These are phyloP conservation scores for Dunckerocampus dactyliophorus DNA, from an alignment of 2,113 vertebrate species.

Conservation along the genomic window DNA sequence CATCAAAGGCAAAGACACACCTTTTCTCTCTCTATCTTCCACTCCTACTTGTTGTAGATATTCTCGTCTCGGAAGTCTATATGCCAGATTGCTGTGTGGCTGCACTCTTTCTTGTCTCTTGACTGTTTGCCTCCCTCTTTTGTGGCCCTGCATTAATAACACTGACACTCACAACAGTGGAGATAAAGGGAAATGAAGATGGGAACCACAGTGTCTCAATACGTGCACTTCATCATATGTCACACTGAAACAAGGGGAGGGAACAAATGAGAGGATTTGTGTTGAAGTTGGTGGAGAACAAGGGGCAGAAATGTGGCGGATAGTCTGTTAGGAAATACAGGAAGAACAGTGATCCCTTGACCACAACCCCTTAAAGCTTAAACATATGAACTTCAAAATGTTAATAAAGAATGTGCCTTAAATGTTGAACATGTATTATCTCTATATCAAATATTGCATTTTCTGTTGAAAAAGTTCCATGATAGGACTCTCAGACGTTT, in stretches of 20 bases:
- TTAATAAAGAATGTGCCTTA: too few species aligned
- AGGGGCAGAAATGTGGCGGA: background rate
- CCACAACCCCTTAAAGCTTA: too few species aligned
- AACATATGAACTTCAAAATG: too few species aligned
- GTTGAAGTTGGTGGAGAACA: conserved; percentile 5
- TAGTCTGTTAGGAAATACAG: too few species aligned
- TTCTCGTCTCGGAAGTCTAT: conserved; percentile 45
- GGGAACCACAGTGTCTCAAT: conserved; percentile 64
- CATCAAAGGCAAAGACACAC: conserved; percentile 50
- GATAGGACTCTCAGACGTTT: too few species aligned
- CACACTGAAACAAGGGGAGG: conserved; percentile 37
- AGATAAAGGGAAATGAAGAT: conserved; percentile 71
- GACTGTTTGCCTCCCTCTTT: conserved; percentile 23
- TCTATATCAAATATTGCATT: too few species aligned
- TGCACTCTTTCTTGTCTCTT: conserved; percentile 19
- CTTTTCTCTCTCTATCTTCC: conserved; percentile 26
- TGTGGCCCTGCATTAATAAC: conserved; percentile 61
- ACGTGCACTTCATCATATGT: conserved; percentile 63
- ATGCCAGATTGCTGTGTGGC: conserved; percentile 33
- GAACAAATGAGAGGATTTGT: conserved; percentile 6
- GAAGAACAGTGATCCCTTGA: too few species aligned
- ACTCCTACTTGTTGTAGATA: conserved; percentile 42
- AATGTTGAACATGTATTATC: too few species aligned
- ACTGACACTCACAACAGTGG: conserved; percentile 51
- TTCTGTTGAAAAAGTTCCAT: too few species aligned